Conservation (phyloP, 1,140 invertebrate species). For the Fopius arisanus region DNA sequence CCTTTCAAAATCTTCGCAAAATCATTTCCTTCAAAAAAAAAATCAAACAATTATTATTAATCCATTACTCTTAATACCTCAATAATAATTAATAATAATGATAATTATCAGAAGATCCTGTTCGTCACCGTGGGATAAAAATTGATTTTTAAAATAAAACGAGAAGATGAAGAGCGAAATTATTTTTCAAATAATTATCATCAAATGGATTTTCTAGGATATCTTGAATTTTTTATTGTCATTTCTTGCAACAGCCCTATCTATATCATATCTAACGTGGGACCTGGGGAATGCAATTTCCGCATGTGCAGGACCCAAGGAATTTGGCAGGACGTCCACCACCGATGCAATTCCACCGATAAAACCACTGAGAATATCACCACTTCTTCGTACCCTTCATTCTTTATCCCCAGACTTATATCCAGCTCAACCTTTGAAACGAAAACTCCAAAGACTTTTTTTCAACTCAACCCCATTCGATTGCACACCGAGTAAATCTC, state of each 20-base stretch:
- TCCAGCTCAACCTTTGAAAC: constrained; percentile 24
- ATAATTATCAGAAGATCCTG: no score
- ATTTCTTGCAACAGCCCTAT: not conserved
- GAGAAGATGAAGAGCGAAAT: no score
- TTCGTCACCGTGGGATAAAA: no score
- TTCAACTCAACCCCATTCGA: not conserved
- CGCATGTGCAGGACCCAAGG: not conserved
- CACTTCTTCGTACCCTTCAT: not conserved
- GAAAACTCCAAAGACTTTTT: constrained; percentile 6
- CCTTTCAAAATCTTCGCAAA: no score
- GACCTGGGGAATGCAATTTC: not conserved
- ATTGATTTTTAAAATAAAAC: no score
- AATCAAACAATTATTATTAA: no score
- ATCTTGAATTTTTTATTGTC: no score
- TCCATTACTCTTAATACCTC: no score
- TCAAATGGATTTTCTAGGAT: no score
- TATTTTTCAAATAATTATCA: no score
- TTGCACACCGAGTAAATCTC: constrained; percentile 6
- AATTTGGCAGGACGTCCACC: not conserved
- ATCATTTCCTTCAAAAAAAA: no score
- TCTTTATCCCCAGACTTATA: not conserved
- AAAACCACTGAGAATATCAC: not conserved
- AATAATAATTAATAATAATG: no score
- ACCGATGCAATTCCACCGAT: not conserved
- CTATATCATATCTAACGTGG: not conserved